A percentile compares a stretch with the other conserved stretches of the same genome.
Conservation (phyloP, 2,797 vertebrate species). For the Eleutherodactylus coqui region DNA sequence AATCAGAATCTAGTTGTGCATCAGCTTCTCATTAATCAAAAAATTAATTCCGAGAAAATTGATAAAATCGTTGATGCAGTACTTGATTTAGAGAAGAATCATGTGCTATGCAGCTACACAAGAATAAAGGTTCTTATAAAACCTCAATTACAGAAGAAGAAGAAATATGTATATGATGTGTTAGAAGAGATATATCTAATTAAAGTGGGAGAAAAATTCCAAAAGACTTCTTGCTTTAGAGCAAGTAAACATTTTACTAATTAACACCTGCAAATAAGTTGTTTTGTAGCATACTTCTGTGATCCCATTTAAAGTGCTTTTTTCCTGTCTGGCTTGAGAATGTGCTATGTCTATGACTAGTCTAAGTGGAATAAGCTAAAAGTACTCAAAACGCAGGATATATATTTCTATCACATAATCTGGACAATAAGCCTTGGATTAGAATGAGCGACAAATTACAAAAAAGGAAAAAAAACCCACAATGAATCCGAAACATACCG, state of each 20-base stretch:
- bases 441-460: neutral
- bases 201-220: neutral
- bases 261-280: neutral
- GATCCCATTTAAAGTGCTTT: neutral
- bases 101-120: conserved; percentile 14
- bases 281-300: neutral
- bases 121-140: conserved; percentile 38
- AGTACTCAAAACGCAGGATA: neutral
- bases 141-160: conserved; percentile 32
- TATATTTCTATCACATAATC: neutral
- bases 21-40: conserved; percentile 52
- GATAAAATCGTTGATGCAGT: conserved; percentile 51
- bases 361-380: neutral
- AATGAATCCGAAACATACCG: too few species aligned
- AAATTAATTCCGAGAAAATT: conserved; percentile 44
- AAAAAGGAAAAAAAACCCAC: too few species aligned
- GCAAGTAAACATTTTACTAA: conserved; percentile 11
- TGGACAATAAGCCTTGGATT: neutral
- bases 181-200: conserved; percentile 16
- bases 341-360: neutral
- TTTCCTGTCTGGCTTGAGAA: neutral
- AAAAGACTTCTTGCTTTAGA: neutral
- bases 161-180: conserved; percentile 17
- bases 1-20: conserved; percentile 46
- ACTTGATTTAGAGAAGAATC: conserved; percentile 30